Base-by-base conservation (phyloP, 2,113 vertebrate genomes). In the Otis tarda region DNA sequence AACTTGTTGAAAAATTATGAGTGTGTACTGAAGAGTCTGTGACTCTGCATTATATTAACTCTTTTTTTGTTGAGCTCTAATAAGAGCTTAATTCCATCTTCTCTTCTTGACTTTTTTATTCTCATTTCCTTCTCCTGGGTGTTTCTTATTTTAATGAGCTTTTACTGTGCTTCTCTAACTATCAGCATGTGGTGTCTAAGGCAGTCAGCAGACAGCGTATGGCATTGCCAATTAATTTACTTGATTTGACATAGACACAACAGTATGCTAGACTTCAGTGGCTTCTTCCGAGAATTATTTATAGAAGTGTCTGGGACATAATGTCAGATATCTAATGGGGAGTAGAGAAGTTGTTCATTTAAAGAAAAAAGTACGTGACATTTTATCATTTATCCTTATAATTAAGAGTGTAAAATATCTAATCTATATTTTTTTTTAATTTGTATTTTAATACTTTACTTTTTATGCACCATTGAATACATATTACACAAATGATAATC, bases 221-320 rank as follows among this genome's bases (percentile, higher is more conserved):
- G 85, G 75, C 56, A 70, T 27, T 79, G 75, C 79, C 87, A 94
- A 88, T 92, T 97, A 97, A 96, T 94, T 95, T 90, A 47, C 55
- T 83, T 77, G 81, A 60, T 87, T 91, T 93, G 82, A 89, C 52
- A 70, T 33, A 89, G 77, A 80, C 68, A 85, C 56, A 91, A 94
- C 61, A 82, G 30, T 56, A 70, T 76, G 70, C 70, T 85, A 84
- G 81, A 85, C 43, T 89, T 92, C 81, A 77, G 78, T 94, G 67
- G 47, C 61, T 97, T 89, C 74, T 95, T 84, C 55, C 49, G 81
- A 60, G n/a, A 67, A 69, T 70, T 94, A 80, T 95, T 94, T 91
- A 65, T 95, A 74, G 84, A 76, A 90, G 28, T 70, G 59, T 77
- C 87, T 83, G 71, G 64, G n/a, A 89, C 50, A 55, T 76, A 80